Percentiles rank a stretch among this genome's conserved stretches.
Evolutionary conservation across 2,888 invertebrate species (phyloP).

Genomic region (Abrostola tripartita): DNA sequence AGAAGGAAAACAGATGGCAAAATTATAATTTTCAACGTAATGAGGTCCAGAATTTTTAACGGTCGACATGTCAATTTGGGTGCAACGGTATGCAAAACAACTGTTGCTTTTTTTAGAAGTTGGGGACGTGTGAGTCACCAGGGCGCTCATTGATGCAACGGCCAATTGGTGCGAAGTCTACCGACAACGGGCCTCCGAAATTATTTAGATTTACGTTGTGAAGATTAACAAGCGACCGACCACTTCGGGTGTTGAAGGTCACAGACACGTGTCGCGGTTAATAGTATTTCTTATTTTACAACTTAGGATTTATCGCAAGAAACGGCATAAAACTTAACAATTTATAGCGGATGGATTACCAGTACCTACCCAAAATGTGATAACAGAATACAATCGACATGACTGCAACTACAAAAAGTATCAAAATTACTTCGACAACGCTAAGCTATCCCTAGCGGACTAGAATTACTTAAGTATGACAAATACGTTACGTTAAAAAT

Average conservation of each 20-base stretch:
- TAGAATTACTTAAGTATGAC: constrained; percentile 50
- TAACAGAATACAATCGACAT: constrained; percentile 44
- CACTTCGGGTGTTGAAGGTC: constrained; percentile 16
- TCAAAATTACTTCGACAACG: constrained; percentile 32
- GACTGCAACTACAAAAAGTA: constrained; percentile 29
- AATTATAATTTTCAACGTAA: constrained; percentile 4
- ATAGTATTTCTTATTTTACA: constrained; percentile 45
- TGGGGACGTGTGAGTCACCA: constrained; percentile 42
- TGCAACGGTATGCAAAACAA: constrained; percentile 34
- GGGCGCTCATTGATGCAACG: constrained; percentile 32
- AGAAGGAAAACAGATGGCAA: constrained; percentile 7
- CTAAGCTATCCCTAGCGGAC: constrained; percentile 52
- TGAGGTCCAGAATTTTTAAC: constrained; percentile 31
- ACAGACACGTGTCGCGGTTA: constrained; percentile 38
- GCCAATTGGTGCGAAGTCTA: constrained; percentile 4
- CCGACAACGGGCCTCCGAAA: constrained; percentile 17
- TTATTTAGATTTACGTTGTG: constrained; percentile 24
- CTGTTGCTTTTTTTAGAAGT: constrained; percentile 25
- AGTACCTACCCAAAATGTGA: constrained; percentile 47
- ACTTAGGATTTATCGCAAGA: constrained; percentile 57
- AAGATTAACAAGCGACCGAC: constrained; percentile 12
- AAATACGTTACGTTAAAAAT: constrained; percentile 42
- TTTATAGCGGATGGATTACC: constrained; percentile 50
- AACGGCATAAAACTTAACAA: constrained; percentile 55
- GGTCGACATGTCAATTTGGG: constrained; percentile 35